Evolutionary conservation across 92 coral and sea anemone species (phyloP).

Genomic region (Epizoanthus illoricatus): DNA sequence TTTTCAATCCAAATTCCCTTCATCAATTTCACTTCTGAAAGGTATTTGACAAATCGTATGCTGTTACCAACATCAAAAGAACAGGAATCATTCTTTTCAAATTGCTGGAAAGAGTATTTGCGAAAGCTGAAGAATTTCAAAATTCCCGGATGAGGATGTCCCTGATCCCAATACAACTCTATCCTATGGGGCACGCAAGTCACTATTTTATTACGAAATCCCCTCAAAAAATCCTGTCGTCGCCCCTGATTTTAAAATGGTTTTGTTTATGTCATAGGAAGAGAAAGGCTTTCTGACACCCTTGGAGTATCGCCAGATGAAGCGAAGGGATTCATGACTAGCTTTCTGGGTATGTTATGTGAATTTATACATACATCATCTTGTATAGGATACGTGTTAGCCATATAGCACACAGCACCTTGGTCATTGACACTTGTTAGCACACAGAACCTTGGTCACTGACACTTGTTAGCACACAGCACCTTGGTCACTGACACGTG

Average conservation of each 20-base stretch:
- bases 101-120: too few relatives aligned
- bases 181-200: background rate
- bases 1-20: background rate
- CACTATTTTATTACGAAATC: background rate
- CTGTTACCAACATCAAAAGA: too few relatives aligned
- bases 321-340: constrained; percentile 86
- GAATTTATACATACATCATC: background rate
- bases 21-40: too few relatives aligned
- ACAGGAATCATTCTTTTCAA: too few relatives aligned
- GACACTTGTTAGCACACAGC: too few relatives aligned
- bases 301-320: constrained; percentile 74
- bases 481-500: too few relatives aligned
- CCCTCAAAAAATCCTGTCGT: too few relatives aligned
- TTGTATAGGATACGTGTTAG: background rate
- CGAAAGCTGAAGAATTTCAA: too few relatives aligned
- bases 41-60: too few relatives aligned
- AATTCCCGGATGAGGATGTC: too few relatives aligned
- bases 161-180: too few relatives aligned
- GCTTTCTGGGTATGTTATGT: constrained; percentile 79
- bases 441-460: too few relatives aligned
- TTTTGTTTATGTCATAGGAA: constrained; percentile 49
- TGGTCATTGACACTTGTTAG: background rate
- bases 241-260: background rate
- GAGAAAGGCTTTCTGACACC: constrained; percentile 85
- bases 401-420: background rate